Conservation (phyloP, 92 coral and sea anemone genomes). For the Phenganax subtilis region DNA sequence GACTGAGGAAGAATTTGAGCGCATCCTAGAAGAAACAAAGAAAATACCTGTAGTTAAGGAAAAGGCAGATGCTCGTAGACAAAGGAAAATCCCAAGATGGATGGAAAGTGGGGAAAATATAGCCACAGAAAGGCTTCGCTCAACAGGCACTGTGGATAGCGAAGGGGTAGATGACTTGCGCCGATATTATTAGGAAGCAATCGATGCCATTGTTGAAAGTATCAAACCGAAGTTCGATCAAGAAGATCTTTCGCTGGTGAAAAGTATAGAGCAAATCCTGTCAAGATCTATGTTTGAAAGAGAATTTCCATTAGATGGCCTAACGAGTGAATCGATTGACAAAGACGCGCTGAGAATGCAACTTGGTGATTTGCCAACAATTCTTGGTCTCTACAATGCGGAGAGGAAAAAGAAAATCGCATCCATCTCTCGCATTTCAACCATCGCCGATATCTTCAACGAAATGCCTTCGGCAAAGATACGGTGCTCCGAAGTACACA, state of each 20-base stretch:
- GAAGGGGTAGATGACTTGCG: not conserved
- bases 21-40: conserved; percentile 12
- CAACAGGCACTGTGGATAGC: not conserved
- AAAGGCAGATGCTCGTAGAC: not conserved
- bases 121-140: not conserved
- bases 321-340: not conserved
- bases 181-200: conserved; percentile 16
- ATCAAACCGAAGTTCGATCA: not conserved
- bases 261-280: conserved; percentile 21
- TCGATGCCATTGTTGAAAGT: conserved; percentile 1
- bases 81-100: conserved; percentile 3
- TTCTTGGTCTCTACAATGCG: conserved; percentile 1
- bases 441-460: conserved; percentile 20
- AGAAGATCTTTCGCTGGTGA: not conserved
- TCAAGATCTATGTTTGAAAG: conserved; percentile 5
- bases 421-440: not conserved
- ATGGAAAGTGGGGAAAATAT: not conserved
- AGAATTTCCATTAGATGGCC: not conserved
- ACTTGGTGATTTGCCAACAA: conserved; percentile 1
- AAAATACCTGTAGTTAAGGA: not conserved
- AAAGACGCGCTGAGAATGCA: not conserved
- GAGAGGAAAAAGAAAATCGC: not conserved
- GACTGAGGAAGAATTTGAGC: not conserved
- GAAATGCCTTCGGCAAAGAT: conserved; percentile 23
- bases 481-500: conserved; percentile 25